Base-by-base conservation (phyloP, 2,888 invertebrate genomes). In the Temnothorax rugatulus region DNA sequence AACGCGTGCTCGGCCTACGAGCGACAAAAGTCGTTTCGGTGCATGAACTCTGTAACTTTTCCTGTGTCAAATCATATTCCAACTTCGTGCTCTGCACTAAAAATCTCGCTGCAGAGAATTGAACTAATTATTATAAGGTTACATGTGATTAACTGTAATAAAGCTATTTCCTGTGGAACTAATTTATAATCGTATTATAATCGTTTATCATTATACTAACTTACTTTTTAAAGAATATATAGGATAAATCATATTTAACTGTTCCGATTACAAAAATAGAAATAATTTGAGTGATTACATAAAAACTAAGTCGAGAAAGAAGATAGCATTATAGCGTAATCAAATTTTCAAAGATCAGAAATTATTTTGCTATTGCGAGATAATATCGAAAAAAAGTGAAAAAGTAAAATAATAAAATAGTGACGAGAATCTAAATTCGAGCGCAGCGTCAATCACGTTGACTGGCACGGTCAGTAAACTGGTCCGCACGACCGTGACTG, bases 1-100 rank as follows among this genome's bases (percentile, higher is more conserved):
- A 50, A 82, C 50, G 82, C 89, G 85, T 88, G 87, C 76, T 15
- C 61, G 34, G 83, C 74, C 69, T 89, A 84, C 84, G 59, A 41
- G 50, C 79, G 59, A 34, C 50, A 63, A 29, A 63, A 66, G 21
- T 86, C 66, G 38, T 83, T 64, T 21, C 61, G 21, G n/a, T 38
- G 18, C 38, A 8, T 54, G n/a, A 77, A 66, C 50, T 77, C 64
- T 63, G 64, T 69, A 52, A 73, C 57, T 86, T 66, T 64, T 84
- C 77, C 82, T 66, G 69, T 81, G 87, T 88, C 82, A 74, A 81
- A 64, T 74, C 73, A 79, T 82, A 79, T 84, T 83, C 71, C 64
- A 18, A 71, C 61, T 86, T 86, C 81, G 71, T 85, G 81, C 18
- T 8, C 13, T 34, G 47, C n/a, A 34, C 29, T 8, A 47, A 61